A percentile compares a stretch with the other conserved stretches of the same genome.
Evolutionary conservation across 1,140 invertebrate species (phyloP).

Genomic region (Drosophila neocordata): DNA sequence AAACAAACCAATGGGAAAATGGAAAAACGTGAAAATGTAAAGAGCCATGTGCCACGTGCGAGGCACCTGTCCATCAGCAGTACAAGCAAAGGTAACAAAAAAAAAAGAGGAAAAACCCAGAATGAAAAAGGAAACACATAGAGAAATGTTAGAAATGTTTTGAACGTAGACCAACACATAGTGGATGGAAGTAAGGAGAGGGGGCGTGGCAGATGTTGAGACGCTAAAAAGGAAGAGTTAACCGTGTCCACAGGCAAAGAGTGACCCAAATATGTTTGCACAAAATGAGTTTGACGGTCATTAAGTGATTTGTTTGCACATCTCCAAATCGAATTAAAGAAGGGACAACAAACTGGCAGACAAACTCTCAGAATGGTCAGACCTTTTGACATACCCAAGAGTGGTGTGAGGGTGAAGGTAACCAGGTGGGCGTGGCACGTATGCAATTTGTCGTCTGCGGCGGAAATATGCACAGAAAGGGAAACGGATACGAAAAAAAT

Average conservation of each 20-base stretch:
- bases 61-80: conserved; percentile 17
- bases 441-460: conserved; percentile 76
- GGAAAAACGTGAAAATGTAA: neutral
- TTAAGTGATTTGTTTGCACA: conserved; percentile 76
- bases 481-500: conserved; percentile 27
- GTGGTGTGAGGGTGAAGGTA: neutral
- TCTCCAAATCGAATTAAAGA: conserved; percentile 67
- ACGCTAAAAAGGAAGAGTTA: conserved; percentile 2
- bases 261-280: conserved; percentile 68
- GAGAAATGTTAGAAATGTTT: neutral
- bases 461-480: conserved; percentile 69
- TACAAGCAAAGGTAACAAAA: neutral
- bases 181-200: neutral
- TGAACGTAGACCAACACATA: neutral
- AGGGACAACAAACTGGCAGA: neutral
- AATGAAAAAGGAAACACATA: neutral
- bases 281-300: conserved; percentile 68
- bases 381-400: neutral
- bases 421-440: conserved; percentile 59
- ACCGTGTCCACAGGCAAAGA: neutral
- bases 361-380: neutral
- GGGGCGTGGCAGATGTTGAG: too few species aligned
- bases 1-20: conserved; percentile 4
- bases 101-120: neutral
- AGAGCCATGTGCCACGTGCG: neutral